phyloP scores from a whole-genome alignment of 2,797 vertebrate species.

The Sebastes trivittatus region DNA sequence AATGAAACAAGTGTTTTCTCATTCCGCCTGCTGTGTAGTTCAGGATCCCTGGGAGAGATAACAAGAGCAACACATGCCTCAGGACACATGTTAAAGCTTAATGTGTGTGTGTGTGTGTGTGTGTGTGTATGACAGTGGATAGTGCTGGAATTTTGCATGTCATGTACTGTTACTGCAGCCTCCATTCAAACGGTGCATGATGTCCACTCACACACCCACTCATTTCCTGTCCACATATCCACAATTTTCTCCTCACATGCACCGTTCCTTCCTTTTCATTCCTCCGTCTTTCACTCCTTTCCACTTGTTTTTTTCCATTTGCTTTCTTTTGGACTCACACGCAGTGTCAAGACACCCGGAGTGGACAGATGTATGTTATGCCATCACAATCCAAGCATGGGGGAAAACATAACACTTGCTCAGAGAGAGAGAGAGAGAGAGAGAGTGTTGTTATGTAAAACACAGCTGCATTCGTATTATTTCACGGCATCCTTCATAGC shows the following conservation, averaged over 20 bases:
- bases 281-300: not conserved
- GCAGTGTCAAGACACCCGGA: not conserved
- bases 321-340: not conserved
- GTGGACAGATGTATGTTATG: not conserved
- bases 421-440: not conserved
- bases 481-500: not conserved
- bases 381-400: not conserved
- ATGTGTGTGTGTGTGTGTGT: not conserved
- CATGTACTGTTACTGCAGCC: slow-evolving; percentile 4
- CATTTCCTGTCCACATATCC: slow-evolving; percentile 33
- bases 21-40: slow-evolving; percentile 7
- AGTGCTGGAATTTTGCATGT: slow-evolving; percentile 15
- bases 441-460: not conserved
- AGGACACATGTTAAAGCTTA: slow-evolving; percentile 24
- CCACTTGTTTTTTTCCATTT: not conserved
- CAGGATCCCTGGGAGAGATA: slow-evolving; percentile 1
- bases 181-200: slow-evolving; percentile 3
- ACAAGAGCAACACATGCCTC: slow-evolving; percentile 6
- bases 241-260: not conserved
- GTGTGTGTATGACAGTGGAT: not conserved
- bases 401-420: not conserved
- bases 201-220: slow-evolving; percentile 30
- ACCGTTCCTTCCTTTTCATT: not conserved
- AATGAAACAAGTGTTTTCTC: not conserved
- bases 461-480: slow-evolving; percentile 1